phyloP scores from a whole-genome alignment of 1,140 invertebrate species.

The Oedothorax gibbosus region DNA sequence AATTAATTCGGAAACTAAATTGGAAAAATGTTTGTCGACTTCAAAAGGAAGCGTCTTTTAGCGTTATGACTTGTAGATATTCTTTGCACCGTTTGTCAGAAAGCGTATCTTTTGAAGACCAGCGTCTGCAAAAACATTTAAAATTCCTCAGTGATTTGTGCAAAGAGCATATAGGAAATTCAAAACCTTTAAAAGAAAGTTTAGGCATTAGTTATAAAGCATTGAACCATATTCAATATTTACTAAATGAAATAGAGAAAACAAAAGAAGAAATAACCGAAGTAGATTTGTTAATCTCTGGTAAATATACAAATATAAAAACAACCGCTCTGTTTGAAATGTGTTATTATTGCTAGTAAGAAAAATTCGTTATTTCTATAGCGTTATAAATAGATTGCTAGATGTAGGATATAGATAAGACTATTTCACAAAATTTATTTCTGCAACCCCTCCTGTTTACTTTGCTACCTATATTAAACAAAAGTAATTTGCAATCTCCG shows the following conservation, averaged over 20 bases:
- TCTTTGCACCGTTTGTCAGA: neutral
- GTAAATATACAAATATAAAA: neutral
- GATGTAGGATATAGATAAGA: too few relatives aligned
- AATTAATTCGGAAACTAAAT: neutral
- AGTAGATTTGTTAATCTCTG: slow-evolving; percentile 9
- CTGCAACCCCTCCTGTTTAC: too few relatives aligned
- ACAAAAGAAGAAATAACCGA: slow-evolving; percentile 20
- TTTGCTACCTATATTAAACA: too few relatives aligned
- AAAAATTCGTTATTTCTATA: too few relatives aligned
- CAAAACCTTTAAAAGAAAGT: neutral
- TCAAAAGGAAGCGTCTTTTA: too few relatives aligned
- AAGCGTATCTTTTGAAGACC: slow-evolving; percentile 11
- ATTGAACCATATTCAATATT: neutral
- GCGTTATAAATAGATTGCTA: too few relatives aligned
- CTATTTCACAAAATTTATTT: too few relatives aligned
- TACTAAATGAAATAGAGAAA: neutral
- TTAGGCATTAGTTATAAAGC: neutral
- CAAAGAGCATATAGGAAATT: neutral
- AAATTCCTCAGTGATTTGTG: slow-evolving; percentile 3
- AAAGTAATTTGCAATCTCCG: too few relatives aligned
- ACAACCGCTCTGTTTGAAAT: too few relatives aligned
- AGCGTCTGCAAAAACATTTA: slow-evolving; percentile 29
- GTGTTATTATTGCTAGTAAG: too few relatives aligned
- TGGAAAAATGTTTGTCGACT: neutral
- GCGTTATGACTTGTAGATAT: neutral